A percentile compares a stretch with the other conserved stretches of the same genome.
phyloP scores from a whole-genome alignment of 2,888 invertebrate species.

The Leucoptera coffeella region DNA sequence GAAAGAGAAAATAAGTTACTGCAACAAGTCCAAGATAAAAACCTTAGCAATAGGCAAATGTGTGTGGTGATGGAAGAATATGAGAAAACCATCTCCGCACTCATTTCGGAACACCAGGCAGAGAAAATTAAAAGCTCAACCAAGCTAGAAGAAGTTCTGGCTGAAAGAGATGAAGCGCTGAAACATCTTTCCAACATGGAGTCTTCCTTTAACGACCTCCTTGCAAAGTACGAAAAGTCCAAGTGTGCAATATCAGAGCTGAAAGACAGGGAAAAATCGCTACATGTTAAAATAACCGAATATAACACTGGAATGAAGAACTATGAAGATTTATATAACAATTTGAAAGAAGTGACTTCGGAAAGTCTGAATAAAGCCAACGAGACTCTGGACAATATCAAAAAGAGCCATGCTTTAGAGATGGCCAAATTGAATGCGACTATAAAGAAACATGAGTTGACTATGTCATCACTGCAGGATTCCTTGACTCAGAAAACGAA shows the following conservation, averaged over 20 bases:
- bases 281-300: constrained; percentile 60
- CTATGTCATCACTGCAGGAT: constrained; percentile 73
- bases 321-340: constrained; percentile 77
- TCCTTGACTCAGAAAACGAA: constrained; percentile 79
- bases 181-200: constrained; percentile 56
- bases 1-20: constrained; percentile 22
- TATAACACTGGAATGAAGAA: constrained; percentile 63
- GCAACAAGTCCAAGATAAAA: constrained; percentile 29
- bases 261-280: constrained; percentile 59
- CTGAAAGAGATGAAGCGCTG: constrained; percentile 53
- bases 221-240: constrained; percentile 59
- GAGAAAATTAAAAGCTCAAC: constrained; percentile 49
- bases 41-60: constrained; percentile 37
- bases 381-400: constrained; percentile 69
- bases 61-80: constrained; percentile 71
- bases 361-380: constrained; percentile 69
- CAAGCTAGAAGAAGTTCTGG: constrained; percentile 32
- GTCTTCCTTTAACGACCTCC: constrained; percentile 57
- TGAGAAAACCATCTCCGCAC: constrained; percentile 70
- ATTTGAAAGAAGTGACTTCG: constrained; percentile 78
- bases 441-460: constrained; percentile 82
- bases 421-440: constrained; percentile 77
- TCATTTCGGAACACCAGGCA: constrained; percentile 66
- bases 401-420: constrained; percentile 70
- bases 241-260: constrained; percentile 47